phyloP scores from a whole-genome alignment of 2,797 vertebrate genomes.

The Myotis planiceps region DNA sequence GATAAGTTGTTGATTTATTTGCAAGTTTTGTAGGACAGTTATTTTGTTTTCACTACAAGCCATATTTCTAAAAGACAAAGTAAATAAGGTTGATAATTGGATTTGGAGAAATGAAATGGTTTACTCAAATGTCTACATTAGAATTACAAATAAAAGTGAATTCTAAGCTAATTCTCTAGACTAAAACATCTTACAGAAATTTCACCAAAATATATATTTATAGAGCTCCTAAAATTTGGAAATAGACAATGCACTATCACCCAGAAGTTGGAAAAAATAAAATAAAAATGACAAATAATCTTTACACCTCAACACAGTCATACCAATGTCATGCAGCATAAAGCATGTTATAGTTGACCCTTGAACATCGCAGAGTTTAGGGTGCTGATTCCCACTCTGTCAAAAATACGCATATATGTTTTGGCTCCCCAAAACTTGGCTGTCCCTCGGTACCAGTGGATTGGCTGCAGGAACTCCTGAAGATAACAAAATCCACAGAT shows the following conservation, averaged over 20 bases:
- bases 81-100: not conserved
- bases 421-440: not conserved
- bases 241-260: not conserved
- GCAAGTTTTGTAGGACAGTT: conserved; percentile 78
- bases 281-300: conserved; percentile 23
- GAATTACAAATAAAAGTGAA: conserved; percentile 6
- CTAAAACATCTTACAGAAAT: conserved; percentile 11
- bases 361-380: not conserved
- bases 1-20: conserved; percentile 84
- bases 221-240: conserved; percentile 26
- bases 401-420: not conserved
- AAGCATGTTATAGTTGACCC: not conserved
- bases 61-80: not conserved
- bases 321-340: not conserved
- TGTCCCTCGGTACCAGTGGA: not conserved
- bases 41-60: conserved; percentile 44
- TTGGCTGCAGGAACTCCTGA: not conserved
- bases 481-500: not conserved
- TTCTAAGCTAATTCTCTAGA: not conserved
- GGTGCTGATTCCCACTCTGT: not conserved
- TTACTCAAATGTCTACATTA: conserved; percentile 11
- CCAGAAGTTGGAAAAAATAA: not conserved
- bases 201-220: not conserved
- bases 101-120: conserved; percentile 13
- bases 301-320: not conserved